Base-by-base conservation (phyloP, 1,140 invertebrate genomes). In the Ips typographus region DNA sequence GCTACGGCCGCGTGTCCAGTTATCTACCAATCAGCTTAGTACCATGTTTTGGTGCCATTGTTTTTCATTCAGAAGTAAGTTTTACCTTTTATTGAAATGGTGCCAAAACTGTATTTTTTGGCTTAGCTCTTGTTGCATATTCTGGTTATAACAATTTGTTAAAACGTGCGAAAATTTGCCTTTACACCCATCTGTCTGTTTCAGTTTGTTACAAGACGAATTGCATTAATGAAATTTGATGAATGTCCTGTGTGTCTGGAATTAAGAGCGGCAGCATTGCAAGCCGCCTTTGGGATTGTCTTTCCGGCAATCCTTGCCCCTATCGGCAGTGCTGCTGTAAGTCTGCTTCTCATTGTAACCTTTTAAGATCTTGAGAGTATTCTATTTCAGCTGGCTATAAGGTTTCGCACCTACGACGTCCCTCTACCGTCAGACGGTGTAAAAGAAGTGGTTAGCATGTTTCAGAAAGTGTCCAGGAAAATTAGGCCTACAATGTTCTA, bases 321-420 rank as follows among this genome's bases (percentile, higher is more conserved):
- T 47, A 65, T 83, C 40, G 76, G 81, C 6, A 75, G 79, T 51
- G 80, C 80, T 56, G 78, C 82, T 1, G 77, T 79, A 75, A 71
- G 73, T 71, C 47, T 58, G 56, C 36, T 55, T 55, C 36, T 37
- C 4, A 5, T 59, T 39, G n/a, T 36, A 41, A 39, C 0, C 5
- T n/a, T 62, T 7, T 6, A 62, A 49, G 3, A 47, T 42, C 4
- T 22, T 49, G 47, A 51, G 44, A 59, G 38, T 1, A 36, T 49
- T 64, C 63, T 59, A 65, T 53, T 78, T 78, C 63, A 80, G 83
- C 78, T 83, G 66, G 83, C 83, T 41, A 75, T 80, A 40, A 74
- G 80, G 44, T 82, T 81, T 73, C 78, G 74, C 41, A 84, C 83
- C 2, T 82, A 81, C 53, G 73, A 82, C n/a, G 49, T 84, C 41